These are phyloP conservation scores for Ethmia dodecea DNA, from an alignment of 2,888 invertebrate genomes.

Conservation along the genomic window DNA sequence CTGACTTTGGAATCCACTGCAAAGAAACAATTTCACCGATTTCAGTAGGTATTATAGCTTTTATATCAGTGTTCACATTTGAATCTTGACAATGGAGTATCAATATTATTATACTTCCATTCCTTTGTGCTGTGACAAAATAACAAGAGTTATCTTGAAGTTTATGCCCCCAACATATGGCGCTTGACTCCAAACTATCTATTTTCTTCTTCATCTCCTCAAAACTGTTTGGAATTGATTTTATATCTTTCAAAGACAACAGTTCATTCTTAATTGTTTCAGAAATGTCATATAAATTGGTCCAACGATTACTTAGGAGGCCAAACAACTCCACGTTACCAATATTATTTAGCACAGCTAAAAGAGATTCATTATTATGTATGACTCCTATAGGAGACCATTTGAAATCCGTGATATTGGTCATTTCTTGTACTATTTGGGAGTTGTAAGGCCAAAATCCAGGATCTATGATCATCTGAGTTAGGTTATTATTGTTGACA, in stretches of 20 bases:
- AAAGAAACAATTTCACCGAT: constrained; percentile 37
- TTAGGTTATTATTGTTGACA: constrained; percentile 42
- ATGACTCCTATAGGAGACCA: constrained; percentile 48
- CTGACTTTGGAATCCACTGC: constrained; percentile 36
- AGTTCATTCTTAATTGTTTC: constrained; percentile 26
- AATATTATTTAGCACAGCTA: constrained; percentile 53
- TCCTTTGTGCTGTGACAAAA: constrained; percentile 56
- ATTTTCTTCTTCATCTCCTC: constrained; percentile 36
- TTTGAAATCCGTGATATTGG: constrained; percentile 31
- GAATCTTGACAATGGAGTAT: constrained; percentile 22
- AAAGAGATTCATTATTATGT: constrained; percentile 29
- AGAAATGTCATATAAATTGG: constrained; percentile 37
- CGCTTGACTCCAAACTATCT: constrained; percentile 35
- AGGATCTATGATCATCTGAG: constrained; percentile 50
- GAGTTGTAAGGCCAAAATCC: constrained; percentile 54
- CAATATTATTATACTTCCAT: constrained; percentile 50
- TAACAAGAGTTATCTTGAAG: constrained; percentile 38
- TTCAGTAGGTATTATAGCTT: constrained; percentile 26
- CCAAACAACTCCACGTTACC: constrained; percentile 48
- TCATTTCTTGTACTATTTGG: constrained; percentile 42
- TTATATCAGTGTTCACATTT: constrained; percentile 22
- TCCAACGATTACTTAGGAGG: constrained; percentile 31
- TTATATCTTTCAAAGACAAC: constrained; percentile 10
- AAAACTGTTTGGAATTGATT: constrained; percentile 23
- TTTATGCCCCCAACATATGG: constrained; percentile 48